Conservation (phyloP, 2,797 vertebrate genomes). For the Ataeniobius toweri region DNA sequence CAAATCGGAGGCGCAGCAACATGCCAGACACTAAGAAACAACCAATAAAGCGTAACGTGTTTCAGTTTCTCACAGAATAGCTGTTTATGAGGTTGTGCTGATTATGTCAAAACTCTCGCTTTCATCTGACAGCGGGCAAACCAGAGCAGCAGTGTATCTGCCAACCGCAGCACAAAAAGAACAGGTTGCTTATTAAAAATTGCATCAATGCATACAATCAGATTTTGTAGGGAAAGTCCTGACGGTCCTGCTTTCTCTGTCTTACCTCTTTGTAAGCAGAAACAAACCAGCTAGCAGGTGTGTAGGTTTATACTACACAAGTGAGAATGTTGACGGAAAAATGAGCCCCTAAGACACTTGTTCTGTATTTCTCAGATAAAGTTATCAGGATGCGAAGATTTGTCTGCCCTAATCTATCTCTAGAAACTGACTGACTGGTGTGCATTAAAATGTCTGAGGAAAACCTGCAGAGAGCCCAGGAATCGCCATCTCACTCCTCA, state of each 20-base stretch:
- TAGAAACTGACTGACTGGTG: constrained; percentile 2
- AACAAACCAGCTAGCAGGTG: constrained; percentile 48
- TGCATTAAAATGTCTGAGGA: background rate
- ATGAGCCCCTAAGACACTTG: constrained; percentile 40
- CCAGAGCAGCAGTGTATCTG: constrained; percentile 17
- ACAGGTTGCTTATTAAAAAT: constrained; percentile 56
- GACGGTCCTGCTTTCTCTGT: constrained; percentile 36
- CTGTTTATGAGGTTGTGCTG: constrained; percentile 63
- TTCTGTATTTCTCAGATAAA: constrained; percentile 46
- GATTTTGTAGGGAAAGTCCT: constrained; percentile 45
- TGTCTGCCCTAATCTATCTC: constrained; percentile 2
- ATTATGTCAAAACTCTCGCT: constrained; percentile 70
- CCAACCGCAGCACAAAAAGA: constrained; percentile 56
- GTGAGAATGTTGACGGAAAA: constrained; percentile 22
- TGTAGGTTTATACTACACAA: constrained; percentile 23
- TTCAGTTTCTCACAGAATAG: constrained; percentile 39
- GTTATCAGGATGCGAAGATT: constrained; percentile 21
- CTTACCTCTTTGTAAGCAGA: constrained; percentile 56
- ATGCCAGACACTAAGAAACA: constrained; percentile 29
- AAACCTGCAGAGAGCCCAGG: constrained; percentile 25
- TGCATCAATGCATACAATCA: constrained; percentile 49
- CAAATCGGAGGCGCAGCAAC: constrained; percentile 52
- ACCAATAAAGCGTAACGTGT: constrained; percentile 34
- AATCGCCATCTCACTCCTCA: constrained; percentile 8
- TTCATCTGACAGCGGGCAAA: constrained; percentile 45